Base-by-base conservation (phyloP, 2,797 vertebrate species). In the Halcyon badia region DNA sequence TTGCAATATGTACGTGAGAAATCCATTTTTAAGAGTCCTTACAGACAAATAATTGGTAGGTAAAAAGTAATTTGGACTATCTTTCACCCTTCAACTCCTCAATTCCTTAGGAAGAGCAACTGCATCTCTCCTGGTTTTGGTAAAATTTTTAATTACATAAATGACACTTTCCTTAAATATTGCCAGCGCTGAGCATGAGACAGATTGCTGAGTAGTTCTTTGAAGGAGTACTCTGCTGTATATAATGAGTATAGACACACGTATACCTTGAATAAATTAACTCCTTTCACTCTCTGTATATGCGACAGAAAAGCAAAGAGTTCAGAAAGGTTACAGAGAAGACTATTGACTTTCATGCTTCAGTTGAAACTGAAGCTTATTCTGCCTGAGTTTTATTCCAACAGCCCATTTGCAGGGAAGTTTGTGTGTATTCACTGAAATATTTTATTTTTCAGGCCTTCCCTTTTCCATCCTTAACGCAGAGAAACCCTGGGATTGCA, bases 261-360 rank as follows among this genome's bases (percentile, higher is more conserved):
- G 25, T 57, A 42, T 15, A 71, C 84, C 83, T 89, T 70, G 61
- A 89, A 73, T 51, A 87, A 26, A 77, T 87, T 61, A 90, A 51
- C 41, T 94, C 49, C 11, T 71, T 87, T 80, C 52, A 75, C 60
- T 30, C 44, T 91, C 68, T 28, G 14, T 39, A 6, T 52, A n/a
- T 68, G 39, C 83, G 61, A 44, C 17, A 83, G 64, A 95, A 89
- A 78, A 92, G 58, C 49, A 78, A 81, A 87, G 87, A 82, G 81
- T 73, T 87, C 83, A 51, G 70, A 77, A 93, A 94, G 66, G 94
- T 90, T 90, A 60, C 22, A 57, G 72, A 71, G n/a, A 49, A 62
- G 41, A 70, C 73, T 61, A 87, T 71, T 56, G 61, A 68, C 52
- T 93, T 90, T 85, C 41, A 57, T 71, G 88, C 81, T 89, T 78